Evolutionary conservation across 2,113 vertebrate genomes (phyloP).

Genomic region (Melanocharis versteri): DNA sequence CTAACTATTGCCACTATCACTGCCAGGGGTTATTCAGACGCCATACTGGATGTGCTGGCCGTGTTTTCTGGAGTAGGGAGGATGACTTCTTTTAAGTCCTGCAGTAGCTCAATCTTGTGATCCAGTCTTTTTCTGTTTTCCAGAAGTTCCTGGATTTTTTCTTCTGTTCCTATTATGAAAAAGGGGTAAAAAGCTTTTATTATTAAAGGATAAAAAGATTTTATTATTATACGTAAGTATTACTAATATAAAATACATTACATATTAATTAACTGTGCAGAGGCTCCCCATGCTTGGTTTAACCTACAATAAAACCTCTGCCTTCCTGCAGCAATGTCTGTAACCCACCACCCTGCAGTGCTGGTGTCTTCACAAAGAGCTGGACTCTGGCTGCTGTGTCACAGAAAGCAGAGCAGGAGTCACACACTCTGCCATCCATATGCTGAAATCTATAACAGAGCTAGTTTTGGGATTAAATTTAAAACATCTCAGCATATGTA

Average conservation of each 20-base stretch:
- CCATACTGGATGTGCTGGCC: background rate
- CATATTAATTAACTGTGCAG: background rate
- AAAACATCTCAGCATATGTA: background rate
- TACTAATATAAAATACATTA: background rate
- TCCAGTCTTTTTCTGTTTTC: constrained; percentile 55
- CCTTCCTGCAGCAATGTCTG: background rate
- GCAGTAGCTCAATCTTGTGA: constrained; percentile 56
- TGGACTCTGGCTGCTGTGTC: too few species aligned
- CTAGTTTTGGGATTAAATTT: background rate
- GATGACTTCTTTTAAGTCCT: constrained; percentile 36
- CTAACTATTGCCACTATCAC: background rate
- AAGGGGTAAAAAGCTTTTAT: background rate
- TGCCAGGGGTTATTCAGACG: background rate
- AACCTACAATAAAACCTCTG: background rate
- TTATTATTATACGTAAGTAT: background rate
- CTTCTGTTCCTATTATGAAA: constrained; percentile 48
- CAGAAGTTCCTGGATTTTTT: constrained; percentile 56
- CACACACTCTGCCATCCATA: background rate
- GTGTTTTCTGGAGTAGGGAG: background rate
- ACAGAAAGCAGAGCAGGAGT: background rate
- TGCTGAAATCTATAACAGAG: background rate
- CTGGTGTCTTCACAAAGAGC: background rate
- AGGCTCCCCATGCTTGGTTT: background rate
- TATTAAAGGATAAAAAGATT: background rate
- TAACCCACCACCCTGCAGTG: fast-evolving